Base-by-base conservation (phyloP, 2,888 invertebrate species). In the Tinea trinotella region DNA sequence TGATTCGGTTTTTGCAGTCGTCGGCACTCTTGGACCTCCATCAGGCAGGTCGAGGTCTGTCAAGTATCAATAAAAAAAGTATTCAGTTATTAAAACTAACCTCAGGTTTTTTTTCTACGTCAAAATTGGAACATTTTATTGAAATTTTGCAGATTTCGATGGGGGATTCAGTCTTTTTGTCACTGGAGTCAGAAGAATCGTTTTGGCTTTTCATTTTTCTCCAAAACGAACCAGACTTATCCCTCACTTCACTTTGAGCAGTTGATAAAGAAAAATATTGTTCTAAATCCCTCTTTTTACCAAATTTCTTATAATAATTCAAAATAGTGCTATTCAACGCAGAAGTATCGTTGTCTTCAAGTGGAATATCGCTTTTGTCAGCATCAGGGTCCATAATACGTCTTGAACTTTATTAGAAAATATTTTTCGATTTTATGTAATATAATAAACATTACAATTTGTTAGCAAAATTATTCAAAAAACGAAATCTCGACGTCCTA, bases 301-400 rank as follows among this genome's bases (percentile, higher is more conserved):
- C 90, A 74, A 90, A 91, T 65, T 90, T 90, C 63, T 89, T 85
- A 66, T 90, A 92, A 70, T 92, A 92, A 64, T 92, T 90, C 62
- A 91, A 68, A 59, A 88, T 80, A 58, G 74, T 70, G 44, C 80
- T 70, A 61, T 82, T 86, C 54, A 86, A 71, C 48, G 79, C 74
- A 17, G 70, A 64, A 53, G 67, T 58, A 53, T 64, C 65, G n/a
- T 56, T 56, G 48, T 59, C 53, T 52, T 48, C 48, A 9, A 5
- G 30, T 12, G 40, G 19, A 40, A 13, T 40, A 40, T 40, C 15
- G n/a, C 40, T 40, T 40, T 15, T 9, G 13, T 34, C 2, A 6
- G 52, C 56, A 56, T 48, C 53, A 1, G 50, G 15, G 40, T 56
- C 56, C 56, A 56, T 56, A 18, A 59, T 56, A 18, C 19, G 48